Percentiles rank a stretch among this genome's conserved stretches.
phyloP scores from a whole-genome alignment of 2,113 vertebrate genomes.

The Australoheros scitulus region DNA sequence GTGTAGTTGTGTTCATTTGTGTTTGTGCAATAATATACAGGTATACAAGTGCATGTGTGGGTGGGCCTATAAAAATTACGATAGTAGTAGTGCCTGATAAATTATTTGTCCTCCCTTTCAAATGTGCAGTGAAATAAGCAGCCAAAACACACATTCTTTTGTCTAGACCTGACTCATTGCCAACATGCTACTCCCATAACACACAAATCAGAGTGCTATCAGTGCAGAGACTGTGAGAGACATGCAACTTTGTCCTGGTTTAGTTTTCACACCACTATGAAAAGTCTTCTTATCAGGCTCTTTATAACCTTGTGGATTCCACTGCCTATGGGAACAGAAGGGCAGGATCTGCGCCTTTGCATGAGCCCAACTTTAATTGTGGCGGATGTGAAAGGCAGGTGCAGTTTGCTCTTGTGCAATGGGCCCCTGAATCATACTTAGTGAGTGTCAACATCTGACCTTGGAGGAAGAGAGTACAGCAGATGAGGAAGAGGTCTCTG shows the following conservation, averaged over 20 bases:
- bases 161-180: constrained; percentile 74
- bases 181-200: constrained; percentile 72
- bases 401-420: constrained; percentile 68
- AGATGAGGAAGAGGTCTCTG: constrained; percentile 59
- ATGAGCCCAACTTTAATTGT: constrained; percentile 28
- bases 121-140: constrained; percentile 50
- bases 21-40: constrained; percentile 1
- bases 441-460: constrained; percentile 69
- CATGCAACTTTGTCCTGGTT: constrained; percentile 41
- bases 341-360: constrained; percentile 31
- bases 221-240: constrained; percentile 51
- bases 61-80: constrained; percentile 24
- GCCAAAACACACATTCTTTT: constrained; percentile 83
- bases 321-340: constrained; percentile 44
- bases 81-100: constrained; percentile 59
- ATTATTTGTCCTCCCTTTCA: constrained; percentile 67
- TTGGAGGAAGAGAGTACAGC: constrained; percentile 64
- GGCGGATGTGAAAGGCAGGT: constrained; percentile 66
- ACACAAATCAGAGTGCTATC: constrained; percentile 64
- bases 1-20: not conserved
- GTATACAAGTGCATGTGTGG: not conserved
- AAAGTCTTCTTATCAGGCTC: constrained; percentile 64
- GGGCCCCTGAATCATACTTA: constrained; percentile 60
- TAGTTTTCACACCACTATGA: constrained; percentile 30
- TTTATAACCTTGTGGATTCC: constrained; percentile 63